Conservation (phyloP, 2,888 invertebrate genomes). For the Flexamia atlantica region DNA sequence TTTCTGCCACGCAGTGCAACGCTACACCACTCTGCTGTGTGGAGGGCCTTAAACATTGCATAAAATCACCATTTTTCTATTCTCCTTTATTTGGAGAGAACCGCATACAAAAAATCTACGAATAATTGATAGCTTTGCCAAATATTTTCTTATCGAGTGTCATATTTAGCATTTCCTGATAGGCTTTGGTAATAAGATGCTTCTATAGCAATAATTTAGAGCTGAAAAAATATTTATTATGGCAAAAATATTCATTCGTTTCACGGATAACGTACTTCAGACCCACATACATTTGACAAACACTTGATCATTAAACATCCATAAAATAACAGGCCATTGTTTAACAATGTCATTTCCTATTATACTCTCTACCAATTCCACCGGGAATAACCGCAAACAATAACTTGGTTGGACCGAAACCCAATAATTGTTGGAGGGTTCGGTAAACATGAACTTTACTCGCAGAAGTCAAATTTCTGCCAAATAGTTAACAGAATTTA, state of each 20-base stretch:
- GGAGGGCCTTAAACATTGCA: too few relatives aligned
- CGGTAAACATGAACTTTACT: background rate
- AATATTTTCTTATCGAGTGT: too few relatives aligned
- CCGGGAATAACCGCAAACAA: background rate
- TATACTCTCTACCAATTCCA: background rate
- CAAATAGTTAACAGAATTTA: too few relatives aligned
- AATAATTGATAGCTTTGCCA: too few relatives aligned
- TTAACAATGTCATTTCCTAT: background rate
- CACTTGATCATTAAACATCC: background rate
- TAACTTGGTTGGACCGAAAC: background rate
- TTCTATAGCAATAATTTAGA: background rate
- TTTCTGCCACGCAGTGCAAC: too few relatives aligned
- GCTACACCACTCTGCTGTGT: too few relatives aligned
- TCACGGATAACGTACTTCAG: background rate
- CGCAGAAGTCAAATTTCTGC: background rate
- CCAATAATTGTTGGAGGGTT: slow-evolving; percentile 1
- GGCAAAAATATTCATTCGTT: background rate
- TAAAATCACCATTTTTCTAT: too few relatives aligned
- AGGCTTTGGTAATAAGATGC: background rate
- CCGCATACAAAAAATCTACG: too few relatives aligned
- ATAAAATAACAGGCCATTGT: background rate
- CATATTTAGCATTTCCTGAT: too few relatives aligned
- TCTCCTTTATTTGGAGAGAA: too few relatives aligned
- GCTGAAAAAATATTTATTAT: too few relatives aligned
- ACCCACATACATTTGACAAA: background rate